phyloP scores from a whole-genome alignment of 1,140 invertebrate species.

The Drosophila repleta region DNA sequence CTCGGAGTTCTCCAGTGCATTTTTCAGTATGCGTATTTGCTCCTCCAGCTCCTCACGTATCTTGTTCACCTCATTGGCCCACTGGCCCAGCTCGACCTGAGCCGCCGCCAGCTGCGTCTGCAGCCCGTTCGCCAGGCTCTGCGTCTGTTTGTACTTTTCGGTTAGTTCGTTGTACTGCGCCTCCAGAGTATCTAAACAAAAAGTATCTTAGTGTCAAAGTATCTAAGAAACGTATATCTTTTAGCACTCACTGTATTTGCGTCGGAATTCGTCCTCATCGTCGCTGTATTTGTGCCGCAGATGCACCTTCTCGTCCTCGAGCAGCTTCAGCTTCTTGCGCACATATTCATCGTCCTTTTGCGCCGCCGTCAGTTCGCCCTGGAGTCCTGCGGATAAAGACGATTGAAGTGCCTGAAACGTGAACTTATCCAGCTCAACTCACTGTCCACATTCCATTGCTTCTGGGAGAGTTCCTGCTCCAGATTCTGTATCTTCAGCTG shows the following conservation, averaged over 20 bases:
- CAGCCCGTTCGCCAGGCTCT: slow-evolving; percentile 76
- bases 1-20: slow-evolving; percentile 86
- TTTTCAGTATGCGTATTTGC: slow-evolving; percentile 84
- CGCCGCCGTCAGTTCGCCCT: slow-evolving; percentile 85
- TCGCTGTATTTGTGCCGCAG: slow-evolving; percentile 85
- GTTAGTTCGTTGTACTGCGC: slow-evolving; percentile 84
- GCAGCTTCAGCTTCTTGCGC: slow-evolving; percentile 84
- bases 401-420: background rate
- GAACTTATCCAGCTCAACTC: slow-evolving; percentile 56
- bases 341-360: slow-evolving; percentile 86
- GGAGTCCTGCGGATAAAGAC: slow-evolving; percentile 83
- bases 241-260: slow-evolving; percentile 84
- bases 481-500: slow-evolving; percentile 85
- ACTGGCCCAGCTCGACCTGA: slow-evolving; percentile 66
- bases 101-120: slow-evolving; percentile 75
- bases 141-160: slow-evolving; percentile 84
- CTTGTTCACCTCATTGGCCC: slow-evolving; percentile 81
- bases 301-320: slow-evolving; percentile 85
- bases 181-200: slow-evolving; percentile 83
- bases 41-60: slow-evolving; percentile 84
- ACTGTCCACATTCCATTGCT: slow-evolving; percentile 86
- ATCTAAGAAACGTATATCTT: no score
- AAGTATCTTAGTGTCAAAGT: no score
- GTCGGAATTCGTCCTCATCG: slow-evolving; percentile 84
- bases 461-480: slow-evolving; percentile 85